Percentiles rank a stretch among this genome's conserved stretches.
phyloP scores from a whole-genome alignment of 2,113 vertebrate species.

The Phaethornis superciliosus region DNA sequence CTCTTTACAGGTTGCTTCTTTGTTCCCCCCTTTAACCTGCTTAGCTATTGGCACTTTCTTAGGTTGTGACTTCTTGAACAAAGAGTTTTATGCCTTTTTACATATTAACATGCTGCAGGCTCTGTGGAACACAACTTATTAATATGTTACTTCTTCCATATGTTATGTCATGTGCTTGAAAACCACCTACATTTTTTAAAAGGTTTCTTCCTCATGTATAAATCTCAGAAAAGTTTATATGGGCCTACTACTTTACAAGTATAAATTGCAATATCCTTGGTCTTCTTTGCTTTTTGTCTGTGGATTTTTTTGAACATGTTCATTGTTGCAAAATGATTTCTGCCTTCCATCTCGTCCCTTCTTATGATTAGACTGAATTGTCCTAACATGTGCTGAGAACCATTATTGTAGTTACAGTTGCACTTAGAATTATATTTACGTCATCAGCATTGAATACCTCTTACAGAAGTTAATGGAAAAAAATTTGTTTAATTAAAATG shows the following conservation, averaged over 20 bases:
- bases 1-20: not conserved
- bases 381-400: not conserved
- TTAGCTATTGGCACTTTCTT: not conserved
- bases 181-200: not conserved
- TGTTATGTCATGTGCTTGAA: not conserved
- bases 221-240: not conserved
- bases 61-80: not conserved
- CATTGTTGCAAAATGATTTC: not conserved
- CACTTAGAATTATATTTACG: not conserved
- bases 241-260: not conserved
- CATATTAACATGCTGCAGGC: not conserved
- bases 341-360: not conserved
- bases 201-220: not conserved
- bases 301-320: not conserved
- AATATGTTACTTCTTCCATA: not conserved
- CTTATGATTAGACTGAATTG: not conserved
- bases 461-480: not conserved
- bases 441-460: not conserved
- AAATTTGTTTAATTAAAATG: constrained; percentile 1
- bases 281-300: not conserved
- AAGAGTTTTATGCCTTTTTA: not conserved
- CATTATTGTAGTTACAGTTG: not conserved
- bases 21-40: not conserved
- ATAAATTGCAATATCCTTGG: not conserved
- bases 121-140: not conserved